These are phyloP conservation scores for Leuctra nigra DNA, from an alignment of 2,888 invertebrate species.

Conservation along the genomic window DNA sequence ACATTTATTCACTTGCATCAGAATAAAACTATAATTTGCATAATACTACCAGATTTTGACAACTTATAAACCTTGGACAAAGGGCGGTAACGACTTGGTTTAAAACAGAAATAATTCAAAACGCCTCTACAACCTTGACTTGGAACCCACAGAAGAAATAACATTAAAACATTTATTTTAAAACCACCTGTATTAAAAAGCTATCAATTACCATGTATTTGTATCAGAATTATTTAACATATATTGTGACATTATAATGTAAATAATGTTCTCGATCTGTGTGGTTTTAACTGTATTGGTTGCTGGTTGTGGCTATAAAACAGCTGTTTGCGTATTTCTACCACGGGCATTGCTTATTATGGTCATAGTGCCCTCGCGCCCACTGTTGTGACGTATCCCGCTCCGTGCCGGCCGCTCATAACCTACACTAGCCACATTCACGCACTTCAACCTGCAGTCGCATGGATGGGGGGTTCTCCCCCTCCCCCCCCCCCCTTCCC, in stretches of 20 bases:
- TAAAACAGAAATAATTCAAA: constrained; percentile 3
- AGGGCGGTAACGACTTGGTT: constrained; percentile 5
- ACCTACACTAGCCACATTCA: background rate
- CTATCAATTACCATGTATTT: background rate
- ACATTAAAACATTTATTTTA: constrained; percentile 1
- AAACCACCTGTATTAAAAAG: background rate
- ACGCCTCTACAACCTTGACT: constrained; percentile 8
- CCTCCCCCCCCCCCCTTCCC: too few species aligned
- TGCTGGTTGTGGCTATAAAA: too few species aligned
- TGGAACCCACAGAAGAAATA: background rate
- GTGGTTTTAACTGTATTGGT: too few species aligned
- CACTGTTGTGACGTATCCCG: too few species aligned
- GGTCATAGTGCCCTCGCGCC: background rate
- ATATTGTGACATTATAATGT: background rate
- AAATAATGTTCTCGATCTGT: too few species aligned
- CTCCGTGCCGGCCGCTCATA: background rate
- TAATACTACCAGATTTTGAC: background rate
- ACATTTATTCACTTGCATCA: too few species aligned
- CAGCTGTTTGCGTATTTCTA: background rate
- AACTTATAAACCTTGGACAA: constrained; percentile 3
- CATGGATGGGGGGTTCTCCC: too few species aligned
- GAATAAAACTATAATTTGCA: too few species aligned
- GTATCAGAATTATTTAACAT: background rate
- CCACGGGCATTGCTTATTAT: background rate
- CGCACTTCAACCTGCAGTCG: background rate